phyloP scores from a whole-genome alignment of 2,113 vertebrate genomes.

The Felis chaus region DNA sequence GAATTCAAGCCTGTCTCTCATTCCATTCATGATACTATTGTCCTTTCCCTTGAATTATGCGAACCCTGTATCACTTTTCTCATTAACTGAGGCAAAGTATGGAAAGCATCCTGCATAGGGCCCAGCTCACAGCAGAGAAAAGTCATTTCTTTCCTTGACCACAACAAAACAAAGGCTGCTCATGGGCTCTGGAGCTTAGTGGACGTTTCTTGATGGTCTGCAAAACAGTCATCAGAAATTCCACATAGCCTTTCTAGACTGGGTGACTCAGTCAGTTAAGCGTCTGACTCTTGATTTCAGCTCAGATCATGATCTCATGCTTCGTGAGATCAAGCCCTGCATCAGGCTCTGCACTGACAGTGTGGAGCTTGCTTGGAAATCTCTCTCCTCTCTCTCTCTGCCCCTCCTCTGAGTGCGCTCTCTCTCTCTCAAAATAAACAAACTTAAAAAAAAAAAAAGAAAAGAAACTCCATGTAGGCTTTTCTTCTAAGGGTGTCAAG shows the following conservation, averaged over 20 bases:
- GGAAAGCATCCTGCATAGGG: background rate
- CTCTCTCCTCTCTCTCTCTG: too few species aligned
- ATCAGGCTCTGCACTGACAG: too few species aligned
- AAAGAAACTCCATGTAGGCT: background rate
- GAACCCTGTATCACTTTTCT: background rate
- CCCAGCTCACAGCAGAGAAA: background rate
- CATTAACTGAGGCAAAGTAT: background rate
- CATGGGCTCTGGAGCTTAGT: background rate
- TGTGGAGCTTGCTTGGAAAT: too few species aligned
- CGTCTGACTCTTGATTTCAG: too few species aligned
- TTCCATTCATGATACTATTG: background rate
- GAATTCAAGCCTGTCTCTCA: background rate
- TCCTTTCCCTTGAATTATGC: background rate
- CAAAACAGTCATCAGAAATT: background rate
- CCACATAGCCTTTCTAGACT: background rate
- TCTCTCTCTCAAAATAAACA: too few species aligned
- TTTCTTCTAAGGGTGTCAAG: background rate
- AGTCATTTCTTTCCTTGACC: slow-evolving; percentile 7
- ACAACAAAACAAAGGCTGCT: background rate
- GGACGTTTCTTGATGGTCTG: background rate
- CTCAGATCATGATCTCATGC: too few species aligned
- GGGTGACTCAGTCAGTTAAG: too few species aligned
- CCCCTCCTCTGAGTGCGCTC: too few species aligned
- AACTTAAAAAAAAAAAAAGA: too few species aligned
- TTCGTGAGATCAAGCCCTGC: too few species aligned